Percentiles rank a stretch among this genome's conserved stretches.
Evolutionary conservation across 2,113 vertebrate genomes (phyloP).

Genomic region (Aspiorhynchus laticeps): DNA sequence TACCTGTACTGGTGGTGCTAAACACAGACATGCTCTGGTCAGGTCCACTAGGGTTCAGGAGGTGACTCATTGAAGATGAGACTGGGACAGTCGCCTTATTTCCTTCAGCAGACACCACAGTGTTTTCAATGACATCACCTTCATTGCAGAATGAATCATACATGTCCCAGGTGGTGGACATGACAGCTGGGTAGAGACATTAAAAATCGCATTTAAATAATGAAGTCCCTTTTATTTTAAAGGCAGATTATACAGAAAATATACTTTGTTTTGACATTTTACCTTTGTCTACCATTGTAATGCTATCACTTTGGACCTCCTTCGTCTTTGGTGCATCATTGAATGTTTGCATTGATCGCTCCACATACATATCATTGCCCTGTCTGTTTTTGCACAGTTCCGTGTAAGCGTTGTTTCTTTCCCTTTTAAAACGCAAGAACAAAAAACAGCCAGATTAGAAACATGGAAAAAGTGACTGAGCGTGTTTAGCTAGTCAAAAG

Average conservation of each 20-base stretch:
- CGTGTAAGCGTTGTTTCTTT: conserved; percentile 74
- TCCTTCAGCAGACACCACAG: background rate
- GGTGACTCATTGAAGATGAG: conserved; percentile 32
- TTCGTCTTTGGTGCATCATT: conserved; percentile 82
- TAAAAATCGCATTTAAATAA: background rate
- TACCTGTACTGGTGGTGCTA: conserved; percentile 74
- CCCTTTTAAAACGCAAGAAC: conserved; percentile 65
- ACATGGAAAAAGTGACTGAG: background rate
- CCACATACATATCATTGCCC: conserved; percentile 79
- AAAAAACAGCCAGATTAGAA: background rate
- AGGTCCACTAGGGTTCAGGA: conserved; percentile 14
- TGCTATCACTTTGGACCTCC: conserved; percentile 79
- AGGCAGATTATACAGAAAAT: background rate
- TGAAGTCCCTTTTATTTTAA: background rate
- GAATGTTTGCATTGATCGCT: conserved; percentile 84
- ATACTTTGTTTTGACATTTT: background rate
- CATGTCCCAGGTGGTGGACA: conserved; percentile 82
- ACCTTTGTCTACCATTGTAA: conserved; percentile 81
- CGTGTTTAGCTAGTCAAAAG: background rate
- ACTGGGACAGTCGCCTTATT: conserved; percentile 1
- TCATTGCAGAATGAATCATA: conserved; percentile 64
- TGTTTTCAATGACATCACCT: conserved; percentile 24
- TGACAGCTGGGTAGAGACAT: conserved; percentile 65
- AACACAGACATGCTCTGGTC: conserved; percentile 49
- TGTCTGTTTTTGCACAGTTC: conserved; percentile 76